phyloP scores from a whole-genome alignment of 2,113 vertebrate genomes.

The Callospermophilus lateralis region DNA sequence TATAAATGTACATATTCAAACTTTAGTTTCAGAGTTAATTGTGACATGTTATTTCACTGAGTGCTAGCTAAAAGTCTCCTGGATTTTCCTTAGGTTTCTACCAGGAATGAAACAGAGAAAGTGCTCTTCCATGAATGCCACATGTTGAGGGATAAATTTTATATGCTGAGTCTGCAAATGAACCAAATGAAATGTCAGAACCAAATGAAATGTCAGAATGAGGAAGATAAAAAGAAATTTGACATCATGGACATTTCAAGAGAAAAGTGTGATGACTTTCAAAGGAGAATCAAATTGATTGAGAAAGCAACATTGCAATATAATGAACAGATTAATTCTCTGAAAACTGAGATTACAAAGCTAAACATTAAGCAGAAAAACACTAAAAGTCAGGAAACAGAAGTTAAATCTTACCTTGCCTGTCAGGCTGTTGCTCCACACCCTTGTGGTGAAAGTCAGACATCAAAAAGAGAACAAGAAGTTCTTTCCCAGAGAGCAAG shows the following conservation, averaged over 20 bases:
- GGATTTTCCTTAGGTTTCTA: conserved; percentile 87
- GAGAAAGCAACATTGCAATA: conserved; percentile 92
- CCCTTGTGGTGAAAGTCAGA: too few species aligned
- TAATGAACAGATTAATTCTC: conserved; percentile 89
- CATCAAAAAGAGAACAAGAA: too few species aligned
- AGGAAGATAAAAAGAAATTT: conserved; percentile 90
- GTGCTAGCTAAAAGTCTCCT: neutral
- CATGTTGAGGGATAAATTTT: conserved; percentile 91
- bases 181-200: conserved; percentile 87
- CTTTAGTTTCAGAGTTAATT: conserved; percentile 57
- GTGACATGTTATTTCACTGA: neutral
- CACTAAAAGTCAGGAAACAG: too few species aligned
- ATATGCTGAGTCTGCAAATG: conserved; percentile 89
- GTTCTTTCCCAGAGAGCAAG: too few species aligned
- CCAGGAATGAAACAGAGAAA: conserved; percentile 89
- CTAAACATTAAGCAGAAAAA: too few species aligned
- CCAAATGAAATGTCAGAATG: too few species aligned
- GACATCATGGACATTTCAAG: conserved; percentile 92
- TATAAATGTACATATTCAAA: neutral
- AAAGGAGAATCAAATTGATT: conserved; percentile 91
- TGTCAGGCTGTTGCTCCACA: too few species aligned
- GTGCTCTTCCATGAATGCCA: conserved; percentile 89
- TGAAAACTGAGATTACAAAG: conserved; percentile 90
- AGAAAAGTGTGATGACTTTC: conserved; percentile 92
- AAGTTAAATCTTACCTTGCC: too few species aligned